These are phyloP conservation scores for Otocyon megalotis DNA, from an alignment of 2,113 vertebrate species.

Conservation along the genomic window DNA sequence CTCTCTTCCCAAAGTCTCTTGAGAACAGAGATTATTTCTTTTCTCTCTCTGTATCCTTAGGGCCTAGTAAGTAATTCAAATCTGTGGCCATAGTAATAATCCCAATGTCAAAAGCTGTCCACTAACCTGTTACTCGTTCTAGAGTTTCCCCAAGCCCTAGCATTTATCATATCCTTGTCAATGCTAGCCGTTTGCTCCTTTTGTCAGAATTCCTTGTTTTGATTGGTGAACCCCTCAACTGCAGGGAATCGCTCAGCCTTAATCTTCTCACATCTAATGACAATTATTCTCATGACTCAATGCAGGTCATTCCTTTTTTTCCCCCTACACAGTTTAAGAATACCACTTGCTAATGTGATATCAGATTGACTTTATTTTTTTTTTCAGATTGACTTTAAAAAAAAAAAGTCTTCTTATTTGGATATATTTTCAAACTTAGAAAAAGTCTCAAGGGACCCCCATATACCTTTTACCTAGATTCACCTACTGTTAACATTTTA, in stretches of 20 bases:
- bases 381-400: not conserved
- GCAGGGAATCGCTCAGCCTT: not conserved
- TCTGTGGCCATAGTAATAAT: not conserved
- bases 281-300: not conserved
- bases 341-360: not conserved
- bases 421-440: not conserved
- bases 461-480: not conserved
- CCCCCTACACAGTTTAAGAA: not conserved
- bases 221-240: not conserved
- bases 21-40: not conserved
- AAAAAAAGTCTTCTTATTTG: slow-evolving; percentile 2
- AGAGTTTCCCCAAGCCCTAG: not conserved
- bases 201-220: not conserved
- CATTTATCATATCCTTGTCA: not conserved
- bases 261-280: not conserved
- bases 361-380: not conserved
- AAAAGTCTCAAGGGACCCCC: not conserved
- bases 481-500: not conserved
- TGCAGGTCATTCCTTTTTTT: not conserved
- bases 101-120: not conserved
- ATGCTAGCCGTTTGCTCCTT: not conserved
- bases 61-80: not conserved
- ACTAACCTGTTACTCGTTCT: not conserved
- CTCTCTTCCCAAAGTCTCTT: not conserved
- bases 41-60: not conserved